phyloP scores from a whole-genome alignment of 2,113 vertebrate genomes.

The Ginglymostoma cirratum region DNA sequence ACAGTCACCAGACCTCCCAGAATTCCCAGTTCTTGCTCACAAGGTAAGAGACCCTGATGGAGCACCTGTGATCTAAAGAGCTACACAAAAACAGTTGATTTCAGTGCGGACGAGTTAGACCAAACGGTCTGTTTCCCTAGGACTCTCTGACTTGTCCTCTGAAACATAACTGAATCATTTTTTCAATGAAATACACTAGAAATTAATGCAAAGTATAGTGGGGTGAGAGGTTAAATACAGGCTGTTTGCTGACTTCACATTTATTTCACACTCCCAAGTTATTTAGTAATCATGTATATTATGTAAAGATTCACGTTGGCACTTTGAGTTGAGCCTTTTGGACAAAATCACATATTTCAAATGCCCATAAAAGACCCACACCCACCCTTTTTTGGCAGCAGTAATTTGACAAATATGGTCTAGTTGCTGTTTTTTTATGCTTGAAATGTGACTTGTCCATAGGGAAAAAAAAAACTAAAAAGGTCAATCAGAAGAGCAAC shows the following conservation, averaged over 20 bases:
- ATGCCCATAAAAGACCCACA: not conserved
- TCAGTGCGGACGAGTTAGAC: no score
- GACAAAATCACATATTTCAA: not conserved
- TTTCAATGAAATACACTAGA: not conserved
- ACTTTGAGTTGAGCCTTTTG: not conserved
- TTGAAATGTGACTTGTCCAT: not conserved
- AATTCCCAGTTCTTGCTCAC: conserved; percentile 94
- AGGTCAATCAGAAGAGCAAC: not conserved
- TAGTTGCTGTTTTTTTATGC: not conserved
- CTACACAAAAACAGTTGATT: not conserved
- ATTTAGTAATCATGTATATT: not conserved
- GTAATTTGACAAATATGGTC: not conserved
- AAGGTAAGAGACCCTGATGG: conserved; percentile 61
- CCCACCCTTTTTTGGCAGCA: not conserved
- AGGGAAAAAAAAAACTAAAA: not conserved
- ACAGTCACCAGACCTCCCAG: conserved; percentile 76
- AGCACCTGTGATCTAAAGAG: not conserved
- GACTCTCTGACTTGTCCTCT: not conserved
- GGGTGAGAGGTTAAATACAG: no score
- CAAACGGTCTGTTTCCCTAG: no score
- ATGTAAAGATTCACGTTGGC: not conserved
- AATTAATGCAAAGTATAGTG: no score
- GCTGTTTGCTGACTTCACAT: not conserved
- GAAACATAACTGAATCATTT: not conserved
- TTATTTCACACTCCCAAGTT: not conserved